phyloP scores from a whole-genome alignment of 2,888 invertebrate species.

The Dioctria linearis region DNA sequence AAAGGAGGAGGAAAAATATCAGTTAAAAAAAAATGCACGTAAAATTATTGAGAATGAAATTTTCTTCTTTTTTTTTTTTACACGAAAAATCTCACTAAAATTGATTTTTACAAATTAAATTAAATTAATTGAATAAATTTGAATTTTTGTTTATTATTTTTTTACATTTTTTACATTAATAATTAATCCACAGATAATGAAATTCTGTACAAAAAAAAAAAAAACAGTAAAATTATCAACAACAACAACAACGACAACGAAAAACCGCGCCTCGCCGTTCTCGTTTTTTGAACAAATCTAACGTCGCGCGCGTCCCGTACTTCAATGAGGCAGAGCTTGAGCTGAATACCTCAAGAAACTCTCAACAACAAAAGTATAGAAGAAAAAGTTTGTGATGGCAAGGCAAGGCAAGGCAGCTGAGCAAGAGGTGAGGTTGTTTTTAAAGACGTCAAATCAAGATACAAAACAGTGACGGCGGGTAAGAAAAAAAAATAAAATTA shows the following conservation, averaged over 20 bases:
- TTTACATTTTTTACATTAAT: too few species aligned
- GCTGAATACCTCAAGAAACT: constrained; percentile 49
- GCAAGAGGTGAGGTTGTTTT: not conserved
- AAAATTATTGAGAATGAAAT: not conserved
- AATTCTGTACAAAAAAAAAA: constrained; percentile 13
- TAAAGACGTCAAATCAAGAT: constrained; percentile 17
- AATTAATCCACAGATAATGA: not conserved
- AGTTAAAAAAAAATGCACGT: not conserved
- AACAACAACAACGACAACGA: constrained; percentile 35
- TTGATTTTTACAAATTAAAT: too few species aligned
- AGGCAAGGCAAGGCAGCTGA: constrained; percentile 32
- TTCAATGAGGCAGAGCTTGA: constrained; percentile 60
- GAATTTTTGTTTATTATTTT: too few species aligned
- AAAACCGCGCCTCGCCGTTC: constrained; percentile 57
- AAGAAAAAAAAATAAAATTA: not conserved
- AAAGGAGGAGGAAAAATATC: too few species aligned
- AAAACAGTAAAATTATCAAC: constrained; percentile 37
- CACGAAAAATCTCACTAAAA: too few species aligned
- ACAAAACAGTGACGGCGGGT: constrained; percentile 21
- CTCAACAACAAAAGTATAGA: not conserved
- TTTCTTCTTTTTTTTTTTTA: not conserved
- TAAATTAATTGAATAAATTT: too few species aligned
- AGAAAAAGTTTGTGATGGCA: constrained; percentile 16
- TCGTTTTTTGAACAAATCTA: constrained; percentile 59
- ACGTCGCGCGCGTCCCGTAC: constrained; percentile 62